Conservation (phyloP, 2,113 vertebrate genomes). For the Cariama cristata region DNA sequence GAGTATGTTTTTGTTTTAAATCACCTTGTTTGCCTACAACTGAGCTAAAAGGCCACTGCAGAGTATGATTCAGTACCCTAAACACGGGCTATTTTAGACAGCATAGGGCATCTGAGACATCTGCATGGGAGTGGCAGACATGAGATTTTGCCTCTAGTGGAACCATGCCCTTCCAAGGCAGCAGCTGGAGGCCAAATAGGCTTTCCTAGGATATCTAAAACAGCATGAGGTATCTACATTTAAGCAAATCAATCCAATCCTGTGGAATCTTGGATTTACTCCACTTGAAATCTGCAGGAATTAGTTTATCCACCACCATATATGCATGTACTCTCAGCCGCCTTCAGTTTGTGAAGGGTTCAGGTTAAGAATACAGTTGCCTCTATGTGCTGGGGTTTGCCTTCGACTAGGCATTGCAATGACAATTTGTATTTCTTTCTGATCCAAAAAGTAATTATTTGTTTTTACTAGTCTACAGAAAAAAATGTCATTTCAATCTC, state of each 20-base stretch:
- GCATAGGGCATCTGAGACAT: neutral
- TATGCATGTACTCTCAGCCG: neutral
- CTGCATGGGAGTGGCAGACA: neutral
- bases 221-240: neutral
- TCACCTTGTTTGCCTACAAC: neutral
- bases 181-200: neutral
- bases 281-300: neutral
- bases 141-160: neutral
- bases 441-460: neutral
- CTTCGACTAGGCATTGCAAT: neutral
- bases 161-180: neutral
- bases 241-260: neutral
- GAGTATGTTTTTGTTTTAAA: neutral
- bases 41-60: neutral
- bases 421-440: neutral
- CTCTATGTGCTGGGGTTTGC: neutral
- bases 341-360: neutral
- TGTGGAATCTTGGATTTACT: neutral
- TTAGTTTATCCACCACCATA: neutral
- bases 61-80: neutral
- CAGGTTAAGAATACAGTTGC: neutral
- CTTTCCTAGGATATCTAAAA: neutral
- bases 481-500: neutral
- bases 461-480: neutral
- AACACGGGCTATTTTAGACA: neutral